A percentile compares a stretch with the other conserved stretches of the same genome.
Conservation (phyloP, 2,113 vertebrate species). For the Perca fluviatilis region DNA sequence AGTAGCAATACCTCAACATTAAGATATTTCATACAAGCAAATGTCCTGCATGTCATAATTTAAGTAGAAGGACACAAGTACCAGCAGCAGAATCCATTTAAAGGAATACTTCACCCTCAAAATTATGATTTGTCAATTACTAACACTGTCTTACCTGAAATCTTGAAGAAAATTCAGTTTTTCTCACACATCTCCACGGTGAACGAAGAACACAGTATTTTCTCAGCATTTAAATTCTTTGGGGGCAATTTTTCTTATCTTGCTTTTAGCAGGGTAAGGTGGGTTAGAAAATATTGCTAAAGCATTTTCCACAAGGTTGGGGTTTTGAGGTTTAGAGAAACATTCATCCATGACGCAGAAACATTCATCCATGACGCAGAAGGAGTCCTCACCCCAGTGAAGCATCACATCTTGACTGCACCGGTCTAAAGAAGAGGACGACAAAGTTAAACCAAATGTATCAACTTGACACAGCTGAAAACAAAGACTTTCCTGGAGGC, state of each 20-base stretch:
- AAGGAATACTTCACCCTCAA: too few species aligned
- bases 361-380: slow-evolving; percentile 36
- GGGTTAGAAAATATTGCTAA: slow-evolving; percentile 21
- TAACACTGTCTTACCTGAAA: too few species aligned
- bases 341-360: slow-evolving; percentile 34
- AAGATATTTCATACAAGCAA: background rate
- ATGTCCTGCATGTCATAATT: background rate
- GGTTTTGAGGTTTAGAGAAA: slow-evolving; percentile 17
- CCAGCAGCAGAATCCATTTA: background rate
- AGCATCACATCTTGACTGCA: slow-evolving; percentile 19
- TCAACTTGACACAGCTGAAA: slow-evolving; percentile 30
- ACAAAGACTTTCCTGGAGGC: slow-evolving; percentile 38
- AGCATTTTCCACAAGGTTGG: slow-evolving; percentile 9
- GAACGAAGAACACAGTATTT: too few species aligned
- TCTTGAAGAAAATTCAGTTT: too few species aligned
- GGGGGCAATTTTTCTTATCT: background rate
- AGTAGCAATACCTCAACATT: background rate
- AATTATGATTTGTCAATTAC: too few species aligned
- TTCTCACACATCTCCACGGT: too few species aligned
- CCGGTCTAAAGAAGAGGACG: slow-evolving; percentile 25
- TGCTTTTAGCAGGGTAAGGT: background rate
- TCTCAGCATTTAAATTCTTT: too few species aligned
- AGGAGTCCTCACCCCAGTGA: slow-evolving; percentile 12
- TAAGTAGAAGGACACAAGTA: background rate
- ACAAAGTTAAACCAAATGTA: slow-evolving; percentile 42